phyloP scores from a whole-genome alignment of 1,140 invertebrate genomes.

The honey bee (Apis mellifera) region Amel_HAv3.1 CM009937.2:11620501-11621000 shows the following conservation, averaged over 20 bases:
- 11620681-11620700: conserved; percentile 1
- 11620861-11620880: background rate
- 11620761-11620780: conserved; percentile 21
- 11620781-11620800: conserved; percentile 21
- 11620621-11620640: background rate
- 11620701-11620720: conserved; percentile 13
- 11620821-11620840: background rate
- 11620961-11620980: background rate
- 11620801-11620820: background rate
- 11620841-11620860: background rate
- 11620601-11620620: background rate
- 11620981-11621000: too few species aligned
- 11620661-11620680: background rate
- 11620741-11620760: background rate
- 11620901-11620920: background rate
- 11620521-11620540: too few species aligned
- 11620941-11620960: background rate
- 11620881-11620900: background rate
- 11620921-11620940: background rate
- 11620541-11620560: too few species aligned
- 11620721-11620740: conserved; percentile 10
- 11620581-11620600: background rate
- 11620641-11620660: background rate
- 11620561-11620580: too few species aligned
- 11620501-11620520: too few species aligned